phyloP scores from a whole-genome alignment of 2,797 vertebrate species.

The Limnodromus scolopaceus region DNA sequence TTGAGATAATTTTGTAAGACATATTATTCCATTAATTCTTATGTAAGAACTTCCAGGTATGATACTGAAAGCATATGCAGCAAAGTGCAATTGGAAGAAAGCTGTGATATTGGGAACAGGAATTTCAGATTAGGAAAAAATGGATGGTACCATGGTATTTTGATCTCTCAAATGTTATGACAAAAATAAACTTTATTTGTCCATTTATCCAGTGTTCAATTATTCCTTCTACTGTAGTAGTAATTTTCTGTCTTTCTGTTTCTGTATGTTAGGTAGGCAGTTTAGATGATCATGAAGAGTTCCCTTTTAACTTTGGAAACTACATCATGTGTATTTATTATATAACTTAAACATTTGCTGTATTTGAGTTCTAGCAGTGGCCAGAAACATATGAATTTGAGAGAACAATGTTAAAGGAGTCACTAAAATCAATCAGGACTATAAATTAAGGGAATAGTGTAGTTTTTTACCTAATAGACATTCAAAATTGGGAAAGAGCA shows the following conservation, averaged over 20 bases:
- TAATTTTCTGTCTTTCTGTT: background rate
- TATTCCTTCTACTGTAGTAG: background rate
- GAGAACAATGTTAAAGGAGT: background rate
- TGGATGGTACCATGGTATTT: background rate
- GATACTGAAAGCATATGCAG: background rate
- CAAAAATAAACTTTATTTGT: background rate
- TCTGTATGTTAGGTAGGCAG: background rate
- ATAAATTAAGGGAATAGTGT: background rate
- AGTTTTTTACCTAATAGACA: background rate
- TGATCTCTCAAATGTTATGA: background rate
- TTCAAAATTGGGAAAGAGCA: background rate
- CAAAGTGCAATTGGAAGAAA: background rate
- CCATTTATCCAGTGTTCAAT: background rate
- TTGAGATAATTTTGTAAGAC: background rate
- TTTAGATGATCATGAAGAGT: background rate
- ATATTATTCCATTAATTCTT: background rate
- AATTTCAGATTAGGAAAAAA: background rate
- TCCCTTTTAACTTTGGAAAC: background rate
- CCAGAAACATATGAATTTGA: accelerated
- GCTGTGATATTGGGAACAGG: background rate
- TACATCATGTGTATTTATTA: background rate
- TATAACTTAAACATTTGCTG: background rate
- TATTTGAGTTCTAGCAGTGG: background rate
- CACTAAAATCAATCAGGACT: background rate
- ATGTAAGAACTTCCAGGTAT: background rate